Evolutionary conservation across 2,797 vertebrate genomes (phyloP), one percentile per base, ranked within the genome.

Genomic region (Aeoliscus strigatus): DNA sequence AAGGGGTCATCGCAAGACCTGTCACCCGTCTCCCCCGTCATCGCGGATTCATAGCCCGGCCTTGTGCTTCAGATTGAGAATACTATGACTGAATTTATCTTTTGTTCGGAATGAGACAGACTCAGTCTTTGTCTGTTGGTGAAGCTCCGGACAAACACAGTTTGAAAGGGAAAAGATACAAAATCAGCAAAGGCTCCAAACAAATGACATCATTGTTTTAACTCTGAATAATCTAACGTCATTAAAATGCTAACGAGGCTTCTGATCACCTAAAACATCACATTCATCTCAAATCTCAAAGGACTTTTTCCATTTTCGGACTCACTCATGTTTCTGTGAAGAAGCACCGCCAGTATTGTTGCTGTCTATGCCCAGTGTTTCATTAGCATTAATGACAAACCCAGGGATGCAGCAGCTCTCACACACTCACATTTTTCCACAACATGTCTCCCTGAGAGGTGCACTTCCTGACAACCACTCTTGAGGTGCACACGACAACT

Each of bases 311-410:
- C 58, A 57, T 52, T 2, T 14, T 7, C 29, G 4, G 6, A 77
- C 74, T 83, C 78, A 85, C 69, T 82, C 71, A 77, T 38, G 77
- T 81, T 31, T 43, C 60, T 48, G 56, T 75, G 61, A 62, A 73
- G 66, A 79, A 46, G 50, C n/a, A 12, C 39, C 27, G 66, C 63
- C 47, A 23, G 69, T 63, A 68, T 70, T 70, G 65, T 32, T 66
- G 65, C 58, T 77, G 68, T 73, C 65, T 58, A 42, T 47, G 61
- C 24, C 34, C 56, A 51, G 14, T 16, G 27, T 45, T 55, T 67
- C 61, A 66, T 66, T 73, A 69, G 65, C 40, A 31, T 63, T 60
- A 63, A 60, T 58, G 61, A 69, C 75, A 77, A 56, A 58, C 57
- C 58, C 21, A 15, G 44, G 36, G 57, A 63, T 38, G 58, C 52